Percentiles rank a stretch among this genome's conserved stretches.
These are phyloP conservation scores for Serranus cabrilla DNA, from an alignment of 2,797 vertebrate genomes.

Conservation along the genomic window DNA sequence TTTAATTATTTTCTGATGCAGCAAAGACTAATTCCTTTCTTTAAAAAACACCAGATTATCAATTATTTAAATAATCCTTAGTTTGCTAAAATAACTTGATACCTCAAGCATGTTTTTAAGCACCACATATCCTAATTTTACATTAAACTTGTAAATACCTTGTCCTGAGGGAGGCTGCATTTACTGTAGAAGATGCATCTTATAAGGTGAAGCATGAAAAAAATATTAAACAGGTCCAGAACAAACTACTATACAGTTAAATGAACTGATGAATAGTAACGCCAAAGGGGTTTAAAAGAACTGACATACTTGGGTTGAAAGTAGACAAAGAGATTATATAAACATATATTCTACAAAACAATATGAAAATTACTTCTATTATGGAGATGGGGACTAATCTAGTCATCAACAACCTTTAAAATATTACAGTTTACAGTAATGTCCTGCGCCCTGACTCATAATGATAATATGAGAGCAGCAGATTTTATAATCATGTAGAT, in stretches of 20 bases:
- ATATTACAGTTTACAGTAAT: constrained; percentile 4
- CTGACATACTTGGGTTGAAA: neutral
- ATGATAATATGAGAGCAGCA: constrained; percentile 16
- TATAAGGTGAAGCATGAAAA: neutral
- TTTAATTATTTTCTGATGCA: neutral
- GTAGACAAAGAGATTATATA: neutral
- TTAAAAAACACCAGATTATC: too few relatives aligned
- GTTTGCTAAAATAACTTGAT: too few relatives aligned
- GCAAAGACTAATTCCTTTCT: too few relatives aligned
- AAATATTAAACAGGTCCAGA: neutral
- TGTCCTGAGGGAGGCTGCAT: neutral
- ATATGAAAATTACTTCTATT: neutral
- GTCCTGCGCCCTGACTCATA: constrained; percentile 1
- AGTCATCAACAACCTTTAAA: constrained; percentile 18
- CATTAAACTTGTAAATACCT: constrained; percentile 16
- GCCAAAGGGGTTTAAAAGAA: neutral
- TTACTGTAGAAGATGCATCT: neutral
- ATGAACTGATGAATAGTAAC: neutral
- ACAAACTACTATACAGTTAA: neutral
- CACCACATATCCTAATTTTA: too few relatives aligned
- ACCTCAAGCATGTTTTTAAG: too few relatives aligned
- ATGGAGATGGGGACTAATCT: neutral
- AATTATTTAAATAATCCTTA: too few relatives aligned
- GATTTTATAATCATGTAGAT: constrained; percentile 46
- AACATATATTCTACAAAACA: constrained; percentile 7